Base-by-base conservation (phyloP, 2,797 vertebrate species). In the Melanotaenia nigrans region DNA sequence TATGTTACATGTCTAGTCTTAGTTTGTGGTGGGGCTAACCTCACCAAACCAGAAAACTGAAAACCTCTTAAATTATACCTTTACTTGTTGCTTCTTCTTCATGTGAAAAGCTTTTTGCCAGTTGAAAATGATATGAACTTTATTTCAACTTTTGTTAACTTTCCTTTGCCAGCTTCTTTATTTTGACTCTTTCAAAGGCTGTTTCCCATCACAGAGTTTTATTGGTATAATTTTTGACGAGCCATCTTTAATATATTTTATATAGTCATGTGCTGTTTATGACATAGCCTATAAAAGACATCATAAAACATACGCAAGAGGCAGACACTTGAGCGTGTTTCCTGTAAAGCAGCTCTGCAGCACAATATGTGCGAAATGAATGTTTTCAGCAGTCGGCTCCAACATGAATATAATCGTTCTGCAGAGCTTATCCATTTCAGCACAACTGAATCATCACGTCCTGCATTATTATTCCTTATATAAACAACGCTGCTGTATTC, bases 261-360 rank as follows among this genome's bases (percentile, higher is more conserved):
- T 68, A 75, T 85, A 70, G 77, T 61, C 78, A 69, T 84, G 79
- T 82, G 84, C 65, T 83, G 76, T 87, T 86, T 88, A 76, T 82
- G 64, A 80, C 80, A 79, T 6, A n/a, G 68, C 38, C 59, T 69
- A 81, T 87, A 79, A 90, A 88, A 69, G 51, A 69, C 49, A 68
- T 61, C 60, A 77, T 83, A 84, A 88, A 87, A 66, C 60, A 65
- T 83, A 78, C 79, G 65, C 14, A 4, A 33, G 9, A 64, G 61
- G 55, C 73, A 77, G 80, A 87, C 77, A 38, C 40, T 57, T 36
- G 20, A 62, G 61, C 24, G 35, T 61, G 54, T 51, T 75, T 79
- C 65, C 70, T 68, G 72, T 51, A 75, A 72, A 69, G 22, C 61
- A 67, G 64, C 64, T 75, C 61, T 63, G 54, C 59, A 59, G 24